A percentile compares a stretch with the other conserved stretches of the same genome.
Conservation (phyloP, 2,797 vertebrate genomes). For the Ptychobarbus kaznakovi region DNA sequence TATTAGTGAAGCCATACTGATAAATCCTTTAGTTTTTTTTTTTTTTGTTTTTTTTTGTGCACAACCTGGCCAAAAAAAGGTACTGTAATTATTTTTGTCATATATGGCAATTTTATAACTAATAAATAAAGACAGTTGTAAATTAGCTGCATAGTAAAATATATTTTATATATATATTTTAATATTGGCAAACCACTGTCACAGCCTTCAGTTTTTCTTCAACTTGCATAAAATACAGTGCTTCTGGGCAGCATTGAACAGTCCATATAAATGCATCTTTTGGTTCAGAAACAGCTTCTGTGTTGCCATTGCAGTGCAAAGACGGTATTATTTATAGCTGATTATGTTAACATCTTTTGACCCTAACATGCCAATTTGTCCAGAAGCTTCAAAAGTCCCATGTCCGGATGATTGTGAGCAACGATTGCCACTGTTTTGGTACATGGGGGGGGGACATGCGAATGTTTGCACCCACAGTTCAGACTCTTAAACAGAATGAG, state of each 20-base stretch:
- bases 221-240: neutral
- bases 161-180: no score
- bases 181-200: neutral
- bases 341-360: conserved; percentile 6
- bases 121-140: no score
- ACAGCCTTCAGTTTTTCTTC: neutral
- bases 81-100: neutral
- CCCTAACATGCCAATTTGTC: neutral
- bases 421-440: neutral
- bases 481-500: neutral
- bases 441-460: no score
- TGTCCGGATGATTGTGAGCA: neutral
- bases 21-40: neutral
- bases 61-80: neutral
- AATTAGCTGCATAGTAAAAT: no score
- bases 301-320: neutral
- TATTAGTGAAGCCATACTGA: neutral
- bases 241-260: neutral
- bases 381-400: conserved; percentile 1
- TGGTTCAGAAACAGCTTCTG: neutral
- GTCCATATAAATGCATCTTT: neutral
- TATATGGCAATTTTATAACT: neutral
- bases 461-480: neutral
- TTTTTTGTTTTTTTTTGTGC: neutral
- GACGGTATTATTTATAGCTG: conserved; percentile 12